Evolutionary conservation across 2,888 invertebrate species (phyloP), one percentile per base, ranked within the genome.

Genomic region (Leistus spinibarbis): DNA sequence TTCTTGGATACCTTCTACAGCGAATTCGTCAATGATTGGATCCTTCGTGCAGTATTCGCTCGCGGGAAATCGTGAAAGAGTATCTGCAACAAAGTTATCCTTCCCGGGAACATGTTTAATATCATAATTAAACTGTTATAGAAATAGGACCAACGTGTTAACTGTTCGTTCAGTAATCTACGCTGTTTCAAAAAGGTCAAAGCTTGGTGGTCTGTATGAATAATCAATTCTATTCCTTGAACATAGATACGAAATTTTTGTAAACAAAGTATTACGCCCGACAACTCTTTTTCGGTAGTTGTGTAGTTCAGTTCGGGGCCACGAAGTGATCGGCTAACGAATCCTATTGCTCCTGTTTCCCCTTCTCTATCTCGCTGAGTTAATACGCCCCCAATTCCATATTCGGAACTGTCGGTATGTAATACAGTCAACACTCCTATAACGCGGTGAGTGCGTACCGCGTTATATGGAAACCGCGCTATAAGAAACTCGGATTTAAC

Each of bases 251-350:
- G 22, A 13, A 56, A 64, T 17, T 54, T 57, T 13, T 73, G 24
- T 13, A 73, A 40, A 74, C 65, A 20, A 27, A 27, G 9, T 27
- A 27, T 27, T 9, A 27, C 27, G 9, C 27, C 27, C 4, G 9
- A 9, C 27, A 67, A 20, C 24, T 76, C 72, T 22, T 74, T 68
- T 56, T 76, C 72, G 22, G 27, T 68, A 4, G 20, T 20, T 2
- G 78, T 80, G 76, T 81, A 81, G 2, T 69, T 77, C 1, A 56
- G 4, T 69, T 81, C 79, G 0, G 79, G 76, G 1, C 66, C 76
- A 0, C 24, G 69, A 0, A 80, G 76, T 9, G 77, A 76, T 53
- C 79, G 77, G 74, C 81, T 81, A 10, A 76, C 78, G 54, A 80
- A 77, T 0, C 79, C 77, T 10, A 80, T 69, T 0, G 80, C 73